Percentiles rank a stretch among this genome's conserved stretches.
These are phyloP conservation scores for Limanda limanda DNA, from an alignment of 2,113 vertebrate genomes.

Conservation along the genomic window DNA sequence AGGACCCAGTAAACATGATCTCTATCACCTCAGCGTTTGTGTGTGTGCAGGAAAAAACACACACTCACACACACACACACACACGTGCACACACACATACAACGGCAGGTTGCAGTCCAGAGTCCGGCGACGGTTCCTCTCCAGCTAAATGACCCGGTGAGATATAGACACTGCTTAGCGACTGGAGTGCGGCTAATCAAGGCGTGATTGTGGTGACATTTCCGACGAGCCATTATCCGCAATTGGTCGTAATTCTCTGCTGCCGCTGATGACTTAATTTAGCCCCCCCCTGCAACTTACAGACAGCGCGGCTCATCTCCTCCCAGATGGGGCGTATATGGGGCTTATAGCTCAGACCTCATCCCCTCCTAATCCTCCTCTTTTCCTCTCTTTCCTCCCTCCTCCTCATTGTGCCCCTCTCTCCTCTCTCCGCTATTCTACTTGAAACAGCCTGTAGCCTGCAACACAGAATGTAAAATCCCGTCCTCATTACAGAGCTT, in stretches of 20 bases:
- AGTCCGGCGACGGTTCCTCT: slow-evolving; percentile 44
- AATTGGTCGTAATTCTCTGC: slow-evolving; percentile 55
- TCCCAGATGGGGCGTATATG: slow-evolving; percentile 50
- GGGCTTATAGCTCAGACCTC: slow-evolving; percentile 41
- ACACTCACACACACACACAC: neutral
- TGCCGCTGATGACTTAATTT: slow-evolving; percentile 52
- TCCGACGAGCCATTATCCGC: slow-evolving; percentile 48
- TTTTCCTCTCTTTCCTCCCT: neutral
- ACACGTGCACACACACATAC: neutral
- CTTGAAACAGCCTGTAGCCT: slow-evolving; percentile 50
- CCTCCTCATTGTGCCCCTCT: neutral
- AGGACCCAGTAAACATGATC: neutral
- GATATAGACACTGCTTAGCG: slow-evolving; percentile 37
- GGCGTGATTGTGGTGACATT: slow-evolving; percentile 70
- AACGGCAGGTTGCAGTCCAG: slow-evolving; percentile 11
- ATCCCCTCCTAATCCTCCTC: slow-evolving; percentile 46
- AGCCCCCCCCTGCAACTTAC: neutral
- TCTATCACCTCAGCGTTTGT: neutral
- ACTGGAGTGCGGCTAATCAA: slow-evolving; percentile 53
- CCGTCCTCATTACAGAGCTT: slow-evolving; percentile 62
- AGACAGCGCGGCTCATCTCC: slow-evolving; percentile 49
- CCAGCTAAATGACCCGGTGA: slow-evolving; percentile 46
- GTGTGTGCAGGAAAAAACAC: neutral
- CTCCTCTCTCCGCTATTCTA: slow-evolving; percentile 10
- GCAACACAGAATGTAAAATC: slow-evolving; percentile 57